These are phyloP conservation scores for Tyria jacobaeae DNA, from an alignment of 2,888 invertebrate genomes.

Conservation along the genomic window DNA sequence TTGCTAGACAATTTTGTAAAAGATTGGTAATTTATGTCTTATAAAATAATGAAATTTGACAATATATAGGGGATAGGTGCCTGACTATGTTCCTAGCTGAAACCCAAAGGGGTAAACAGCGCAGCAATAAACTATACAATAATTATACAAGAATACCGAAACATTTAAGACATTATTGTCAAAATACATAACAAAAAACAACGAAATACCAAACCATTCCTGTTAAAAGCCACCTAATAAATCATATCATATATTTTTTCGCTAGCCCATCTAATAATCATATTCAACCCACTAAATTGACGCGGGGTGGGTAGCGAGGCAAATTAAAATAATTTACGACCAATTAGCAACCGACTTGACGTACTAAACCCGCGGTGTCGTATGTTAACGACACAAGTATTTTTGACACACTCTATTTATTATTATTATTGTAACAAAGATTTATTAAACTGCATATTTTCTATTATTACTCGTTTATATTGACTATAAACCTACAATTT, in stretches of 20 bases:
- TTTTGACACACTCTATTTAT: constrained; percentile 66
- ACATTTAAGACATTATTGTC: constrained; percentile 16
- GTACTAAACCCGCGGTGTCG: constrained; percentile 61
- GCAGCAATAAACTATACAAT: not conserved
- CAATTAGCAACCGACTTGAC: constrained; percentile 67
- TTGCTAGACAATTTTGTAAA: not conserved
- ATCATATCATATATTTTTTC: constrained; percentile 55
- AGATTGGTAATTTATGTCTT: no score
- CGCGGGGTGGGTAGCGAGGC: constrained; percentile 64
- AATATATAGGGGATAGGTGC: no score
- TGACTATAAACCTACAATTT: constrained; percentile 38
- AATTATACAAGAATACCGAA: not conserved
- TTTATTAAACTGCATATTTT: constrained; percentile 55
- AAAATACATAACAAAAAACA: constrained; percentile 10
- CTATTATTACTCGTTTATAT: constrained; percentile 46
- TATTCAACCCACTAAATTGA: constrained; percentile 58
- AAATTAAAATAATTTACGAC: constrained; percentile 78
- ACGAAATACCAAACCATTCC: constrained; percentile 4
- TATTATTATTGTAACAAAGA: constrained; percentile 59
- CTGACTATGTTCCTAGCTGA: no score
- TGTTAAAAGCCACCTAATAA: constrained; percentile 30
- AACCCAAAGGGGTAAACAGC: no score
- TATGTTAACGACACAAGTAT: constrained; percentile 64
- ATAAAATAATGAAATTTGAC: no score
- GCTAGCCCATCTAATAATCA: constrained; percentile 59